Evolutionary conservation across 2,113 vertebrate genomes (phyloP), one percentile per base, ranked within the genome.

Genomic region (Grammomys surdaster): DNA sequence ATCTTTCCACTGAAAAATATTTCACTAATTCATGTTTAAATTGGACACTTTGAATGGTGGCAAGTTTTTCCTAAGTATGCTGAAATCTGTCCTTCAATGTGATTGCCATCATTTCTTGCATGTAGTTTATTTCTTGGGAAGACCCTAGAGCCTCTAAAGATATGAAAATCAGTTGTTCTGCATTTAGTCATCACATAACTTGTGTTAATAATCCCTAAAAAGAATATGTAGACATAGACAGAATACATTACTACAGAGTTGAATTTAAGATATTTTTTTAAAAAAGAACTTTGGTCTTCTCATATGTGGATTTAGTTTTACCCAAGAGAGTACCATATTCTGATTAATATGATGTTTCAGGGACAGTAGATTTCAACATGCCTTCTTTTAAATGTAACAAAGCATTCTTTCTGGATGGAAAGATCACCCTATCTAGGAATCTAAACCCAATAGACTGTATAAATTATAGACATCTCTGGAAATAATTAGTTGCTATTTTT

Each of bases 241-340:
- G 20, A 54, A 70, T 86, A 5, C 24, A 67, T 40, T 65, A 92
- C 31, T 63, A 10, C 60, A 89, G 65, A 60, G 80, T 75, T 89
- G 63, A 88, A 63, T 90, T n/a, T 85, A 54, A 43, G 40, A 40
- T 0, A 1, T n/a, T 88, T n/a, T 88, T 67, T 89, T 72, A 65
- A 31, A 16, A 91, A 56, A 54, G 2, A 63, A 76, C 43, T 87
- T 88, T 43, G 91, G 12, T 93, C 93, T 93, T 43, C n/a, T 88
- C 7, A 89, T 72, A 90, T 60, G 9, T 87, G 8, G 17, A 69
- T 86, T 94, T 96, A 86, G 5, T 92, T 98, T 97, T 95, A 87
- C 86, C 46, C 1, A 75, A 76, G 14, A n/a, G 14, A 56, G 31
- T 90, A 81, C 17, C 89, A 89, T 85, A 78, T 85, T 96, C 11